Evolutionary conservation across 2,113 vertebrate genomes (phyloP), one percentile per base, ranked within the genome.

Genomic region (Chaenogobius annularis): DNA sequence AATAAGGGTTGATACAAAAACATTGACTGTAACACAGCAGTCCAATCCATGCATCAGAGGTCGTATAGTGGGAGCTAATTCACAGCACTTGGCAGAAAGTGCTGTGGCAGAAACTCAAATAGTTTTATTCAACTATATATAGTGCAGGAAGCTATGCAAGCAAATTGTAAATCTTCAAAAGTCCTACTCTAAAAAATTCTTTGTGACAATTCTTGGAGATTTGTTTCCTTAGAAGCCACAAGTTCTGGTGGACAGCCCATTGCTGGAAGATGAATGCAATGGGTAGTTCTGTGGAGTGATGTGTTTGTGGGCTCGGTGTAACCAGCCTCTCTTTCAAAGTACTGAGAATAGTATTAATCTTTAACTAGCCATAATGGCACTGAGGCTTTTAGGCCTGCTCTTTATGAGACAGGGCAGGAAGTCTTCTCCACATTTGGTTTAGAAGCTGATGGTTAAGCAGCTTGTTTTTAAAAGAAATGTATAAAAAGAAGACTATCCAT

Each of bases 261-360:
- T n/a, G 5, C 19, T 55, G 20, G 54, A 55, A 55, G 54, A 37
- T 52, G 50, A 52, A 52, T 9, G n/a, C 26, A 54, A 72, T 46
- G 44, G 13, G 13, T 10, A 23, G 20, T 12, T 58, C 52, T 52
- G 78, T 35, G 17, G 37, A 47, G 8, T 55, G 56, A 75, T 22
- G 47, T 66, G 23, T 78, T 85, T 76, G 69, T 64, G 44, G 56
- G 35, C 22, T 7, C 43, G 62, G 59, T 63, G 65, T 79, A 66
- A 82, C 63, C 68, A 75, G 64, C 69, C 55, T 62, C 58, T 69
- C 52, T 66, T 8, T 80, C 68, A 63, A 43, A 76, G 73, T 74
- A 70, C 78, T 52, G 79, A 81, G 81, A 84, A 90, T 77, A 61
- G 81, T 73, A 85, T 94, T 92, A 94, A 94, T 92, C 74, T 92